Evolutionary conservation across 2,797 vertebrate species (phyloP).

Genomic region (Tragopan temminckii): DNA sequence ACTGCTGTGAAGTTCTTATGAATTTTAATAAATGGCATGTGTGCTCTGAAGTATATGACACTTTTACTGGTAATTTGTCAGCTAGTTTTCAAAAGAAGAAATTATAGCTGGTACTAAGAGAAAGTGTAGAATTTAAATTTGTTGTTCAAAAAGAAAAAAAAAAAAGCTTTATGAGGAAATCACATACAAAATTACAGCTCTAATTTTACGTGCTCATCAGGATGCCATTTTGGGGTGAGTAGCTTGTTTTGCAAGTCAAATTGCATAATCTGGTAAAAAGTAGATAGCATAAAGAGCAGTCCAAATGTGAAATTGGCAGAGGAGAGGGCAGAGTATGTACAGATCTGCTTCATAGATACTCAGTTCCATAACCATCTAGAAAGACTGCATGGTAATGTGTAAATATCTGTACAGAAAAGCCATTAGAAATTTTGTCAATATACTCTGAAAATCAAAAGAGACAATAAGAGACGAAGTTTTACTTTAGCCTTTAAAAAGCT

Average conservation of each 20-base stretch:
- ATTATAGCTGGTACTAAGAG: conserved; percentile 20
- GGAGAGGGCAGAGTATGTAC: not conserved
- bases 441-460: not conserved
- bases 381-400: not conserved
- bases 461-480: not conserved
- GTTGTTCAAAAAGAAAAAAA: not conserved
- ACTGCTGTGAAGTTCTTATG: conserved; percentile 52
- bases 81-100: conserved; percentile 40
- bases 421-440: not conserved
- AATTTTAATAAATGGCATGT: conserved; percentile 52
- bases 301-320: not conserved
- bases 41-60: conserved; percentile 50
- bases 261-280: not conserved
- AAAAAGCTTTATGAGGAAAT: not conserved
- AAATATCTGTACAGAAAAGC: not conserved
- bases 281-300: not conserved
- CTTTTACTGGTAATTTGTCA: conserved; percentile 54
- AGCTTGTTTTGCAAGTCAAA: not conserved
- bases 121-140: conserved; percentile 1
- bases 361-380: not conserved
- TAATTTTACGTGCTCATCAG: not conserved
- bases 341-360: not conserved
- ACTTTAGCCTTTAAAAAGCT: not conserved
- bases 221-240: not conserved
- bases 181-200: not conserved